These are phyloP conservation scores for Athalia rosae DNA, from an alignment of 2,888 invertebrate genomes.

Conservation along the genomic window DNA sequence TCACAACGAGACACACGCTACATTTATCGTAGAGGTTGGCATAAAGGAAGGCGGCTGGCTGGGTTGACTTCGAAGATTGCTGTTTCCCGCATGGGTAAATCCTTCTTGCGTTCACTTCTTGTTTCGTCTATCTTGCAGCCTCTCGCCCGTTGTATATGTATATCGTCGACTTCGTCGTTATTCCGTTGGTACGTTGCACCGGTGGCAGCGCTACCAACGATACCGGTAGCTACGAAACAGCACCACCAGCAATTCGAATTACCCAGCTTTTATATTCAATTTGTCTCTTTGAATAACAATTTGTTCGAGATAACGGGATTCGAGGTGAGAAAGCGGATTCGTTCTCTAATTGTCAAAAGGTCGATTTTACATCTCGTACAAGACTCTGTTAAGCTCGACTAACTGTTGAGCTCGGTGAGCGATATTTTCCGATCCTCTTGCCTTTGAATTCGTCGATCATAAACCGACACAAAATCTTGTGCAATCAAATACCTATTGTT, in stretches of 20 bases:
- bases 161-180: slow-evolving; percentile 61
- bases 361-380: not conserved
- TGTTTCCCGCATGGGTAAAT: slow-evolving; percentile 69
- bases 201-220: slow-evolving; percentile 52
- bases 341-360: not conserved
- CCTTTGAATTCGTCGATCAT: slow-evolving; percentile 62
- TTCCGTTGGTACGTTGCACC: slow-evolving; percentile 65
- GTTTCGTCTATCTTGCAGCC: slow-evolving; percentile 49
- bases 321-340: slow-evolving; percentile 22
- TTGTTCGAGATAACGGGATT: slow-evolving; percentile 63
- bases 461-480: slow-evolving; percentile 69
- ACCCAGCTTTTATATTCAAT: slow-evolving; percentile 71
- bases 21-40: slow-evolving; percentile 68
- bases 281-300: slow-evolving; percentile 72
- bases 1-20: slow-evolving; percentile 66
- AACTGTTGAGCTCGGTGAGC: too few relatives aligned
- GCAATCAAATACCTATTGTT: slow-evolving; percentile 70
- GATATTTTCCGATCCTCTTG: not conserved
- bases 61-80: slow-evolving; percentile 70
- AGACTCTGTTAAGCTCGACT: too few relatives aligned
- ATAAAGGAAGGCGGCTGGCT: slow-evolving; percentile 36
- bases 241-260: slow-evolving; percentile 71
- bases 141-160: slow-evolving; percentile 53
- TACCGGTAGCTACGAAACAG: slow-evolving; percentile 51
- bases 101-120: slow-evolving; percentile 53